Base-by-base conservation (phyloP, 1,140 invertebrate genomes). In the Lanistes nyassanus region DNA sequence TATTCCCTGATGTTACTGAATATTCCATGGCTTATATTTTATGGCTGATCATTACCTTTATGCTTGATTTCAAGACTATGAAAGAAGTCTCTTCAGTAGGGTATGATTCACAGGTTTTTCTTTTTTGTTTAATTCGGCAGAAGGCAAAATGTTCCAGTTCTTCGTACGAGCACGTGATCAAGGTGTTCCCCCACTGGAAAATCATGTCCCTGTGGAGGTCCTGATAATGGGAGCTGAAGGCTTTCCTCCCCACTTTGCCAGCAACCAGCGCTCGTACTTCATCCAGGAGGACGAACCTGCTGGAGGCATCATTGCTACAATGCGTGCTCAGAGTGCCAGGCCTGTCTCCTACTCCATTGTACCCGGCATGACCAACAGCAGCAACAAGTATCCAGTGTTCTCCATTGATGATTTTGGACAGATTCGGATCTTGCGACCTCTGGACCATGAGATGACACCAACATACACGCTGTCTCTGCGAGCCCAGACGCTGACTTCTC, bases 131-230 rank as follows among this genome's bases (percentile, higher is more conserved):
- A 73, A 78, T 77, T 76, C 67, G 91, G 73, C 89, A 95, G 94
- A 93, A 86, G 93, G 94, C 81, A 92, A 95, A 90, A 91, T 94
- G 19, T 94, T 95, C 86, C 95, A 97, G 90, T 94, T 97, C 82
- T 98, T 97, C 90, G 93, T 98, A 37, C 92, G 94, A 70, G 96
- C 95, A 7, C 92, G 92, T 72, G 96, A 98, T 89, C 91, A 91
- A 80, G 95, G 95, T 31, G 89, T 90, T 37, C 93, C 92, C 11
- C 85, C 92, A 36, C 91, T 92, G 80, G 92, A 96, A 88, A 92
- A 93, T 47, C 93, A 95, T 81, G 93, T 95, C 2, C 94, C 96
- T 23, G 92, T 97, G 29, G 93, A 93, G 77, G 92, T 97, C 72
- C 92, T 93, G 81, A 92, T 97, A 70, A 94, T 95, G 90, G 91